Evolutionary conservation across 2,888 invertebrate species (phyloP).

Genomic region (Autographa gamma): DNA sequence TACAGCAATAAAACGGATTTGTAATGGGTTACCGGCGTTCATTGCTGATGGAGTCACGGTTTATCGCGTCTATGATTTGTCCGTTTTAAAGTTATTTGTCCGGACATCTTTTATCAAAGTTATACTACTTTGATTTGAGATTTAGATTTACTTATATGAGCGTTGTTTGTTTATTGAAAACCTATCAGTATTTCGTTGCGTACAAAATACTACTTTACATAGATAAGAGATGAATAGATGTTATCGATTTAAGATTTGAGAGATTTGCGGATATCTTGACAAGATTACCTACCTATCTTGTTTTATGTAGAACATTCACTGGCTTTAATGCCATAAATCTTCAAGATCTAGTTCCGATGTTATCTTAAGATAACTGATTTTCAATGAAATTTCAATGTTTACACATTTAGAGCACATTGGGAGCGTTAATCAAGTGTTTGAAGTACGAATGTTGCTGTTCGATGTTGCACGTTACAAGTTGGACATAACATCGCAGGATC

Average conservation of each 20-base stretch:
- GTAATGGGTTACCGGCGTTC: slow-evolving; percentile 61
- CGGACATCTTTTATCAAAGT: slow-evolving; percentile 20
- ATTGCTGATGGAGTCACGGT: slow-evolving; percentile 58
- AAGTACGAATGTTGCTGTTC: slow-evolving; percentile 53
- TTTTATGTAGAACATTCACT: slow-evolving; percentile 25
- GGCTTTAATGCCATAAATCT: slow-evolving; percentile 37
- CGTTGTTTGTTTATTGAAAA: slow-evolving; percentile 24
- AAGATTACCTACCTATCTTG: slow-evolving; percentile 48
- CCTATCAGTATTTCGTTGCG: slow-evolving; percentile 11
- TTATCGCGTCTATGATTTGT: slow-evolving; percentile 52
- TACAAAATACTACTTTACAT: slow-evolving; percentile 6
- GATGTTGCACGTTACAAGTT: slow-evolving; percentile 49
- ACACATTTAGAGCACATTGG: slow-evolving; percentile 38
- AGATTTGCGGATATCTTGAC: slow-evolving; percentile 34
- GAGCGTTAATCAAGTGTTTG: slow-evolving; percentile 60
- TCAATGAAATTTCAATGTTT: slow-evolving; percentile 22
- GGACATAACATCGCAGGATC: slow-evolving; percentile 55
- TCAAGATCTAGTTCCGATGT: slow-evolving; percentile 31
- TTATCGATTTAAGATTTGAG: slow-evolving; percentile 40
- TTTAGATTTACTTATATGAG: slow-evolving; percentile 11
- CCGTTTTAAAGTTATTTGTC: slow-evolving; percentile 44
- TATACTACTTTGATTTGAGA: too few relatives aligned
- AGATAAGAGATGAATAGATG: slow-evolving; percentile 36
- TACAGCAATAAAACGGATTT: slow-evolving; percentile 59
- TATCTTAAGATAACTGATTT: slow-evolving; percentile 38